Base-by-base conservation (phyloP, 2,797 vertebrate species). In the Enteromius paludinosus region DNA sequence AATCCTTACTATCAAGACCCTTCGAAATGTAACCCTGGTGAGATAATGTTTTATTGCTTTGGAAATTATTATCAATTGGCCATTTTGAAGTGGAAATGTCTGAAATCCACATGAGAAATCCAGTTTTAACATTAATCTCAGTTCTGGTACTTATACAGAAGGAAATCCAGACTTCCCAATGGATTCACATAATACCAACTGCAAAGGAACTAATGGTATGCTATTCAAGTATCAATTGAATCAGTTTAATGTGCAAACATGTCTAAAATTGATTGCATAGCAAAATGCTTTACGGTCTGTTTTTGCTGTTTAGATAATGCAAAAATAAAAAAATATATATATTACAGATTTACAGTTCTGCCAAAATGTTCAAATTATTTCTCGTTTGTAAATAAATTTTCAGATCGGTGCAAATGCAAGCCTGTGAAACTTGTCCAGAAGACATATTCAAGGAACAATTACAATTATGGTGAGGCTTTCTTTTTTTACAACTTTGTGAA, bases 381-480 rank as follows among this genome's bases (percentile, higher is more conserved):
- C 38, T 41, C 38, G 11, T 41, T 43, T 43, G 15, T 18, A 43
- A 41, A 35, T 82, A 12, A 47, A 90, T 18, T 86, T 62, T 89
- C 86, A 99, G 98, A 98, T 73, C 95, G 91, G 82, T 99, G 98
- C 89, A 97, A 91, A 86, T 99, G 98, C 91, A 97, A 96, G 84
- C 89, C 90, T 0, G 88, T 98, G 41, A 96, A 91, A 92, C 95
- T 96, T 47, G 90, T 83, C 71, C 91, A 95, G 90, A 98, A 96
- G 92, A 96, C 93, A 33, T 99, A 98, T 69, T 77, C 93, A 79
- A 96, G 91, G 89, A 98, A 99, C 91, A 99, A 99, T 92, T 99
- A 98, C 68, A 99, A 99, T 93, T 99, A 99, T 0, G 98, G 98
- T 99, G 89, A 96, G 96, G 71, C 6, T 28, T 52, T 54, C 5